Conservation (phyloP, 2,113 vertebrate genomes). For the Myotis yumanensis region DNA sequence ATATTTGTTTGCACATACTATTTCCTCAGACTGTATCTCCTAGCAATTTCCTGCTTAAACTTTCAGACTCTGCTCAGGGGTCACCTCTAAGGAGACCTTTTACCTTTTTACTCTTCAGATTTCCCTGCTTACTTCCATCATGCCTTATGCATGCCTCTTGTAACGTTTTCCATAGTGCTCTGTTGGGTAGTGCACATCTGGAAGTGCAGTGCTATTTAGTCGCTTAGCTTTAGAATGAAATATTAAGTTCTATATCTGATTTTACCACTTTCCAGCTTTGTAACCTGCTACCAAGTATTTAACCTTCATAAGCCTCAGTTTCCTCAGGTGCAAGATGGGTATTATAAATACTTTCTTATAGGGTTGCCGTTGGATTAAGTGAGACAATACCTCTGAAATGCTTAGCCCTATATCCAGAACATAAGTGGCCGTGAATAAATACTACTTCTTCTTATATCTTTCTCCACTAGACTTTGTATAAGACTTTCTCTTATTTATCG, state of each 20-base stretch:
- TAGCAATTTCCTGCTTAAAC: slow-evolving; percentile 31
- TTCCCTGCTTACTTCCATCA: not conserved
- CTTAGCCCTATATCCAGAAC: not conserved
- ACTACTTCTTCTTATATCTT: not conserved
- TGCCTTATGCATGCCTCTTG: not conserved
- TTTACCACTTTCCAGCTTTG: slow-evolving; percentile 25
- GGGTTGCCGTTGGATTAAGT: not conserved
- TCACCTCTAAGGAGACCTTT: not conserved
- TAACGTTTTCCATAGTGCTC: not conserved
- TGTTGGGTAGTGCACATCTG: not conserved
- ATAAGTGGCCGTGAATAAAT: not conserved
- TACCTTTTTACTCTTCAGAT: not conserved
- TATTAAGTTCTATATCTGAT: not conserved
- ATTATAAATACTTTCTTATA: not conserved
- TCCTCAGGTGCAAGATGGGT: not conserved
- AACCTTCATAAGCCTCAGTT: slow-evolving; percentile 31
- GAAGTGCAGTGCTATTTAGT: not conserved
- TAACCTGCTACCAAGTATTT: not conserved
- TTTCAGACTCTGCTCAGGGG: not conserved
- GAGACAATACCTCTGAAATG: not conserved
- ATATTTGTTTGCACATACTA: not conserved
- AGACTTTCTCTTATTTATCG: slow-evolving; percentile 65
- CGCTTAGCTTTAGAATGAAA: not conserved
- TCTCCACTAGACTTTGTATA: not conserved
- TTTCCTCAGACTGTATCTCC: not conserved